Conservation (phyloP, 2,113 vertebrate species). For the Poeciliopsis retropinna region DNA sequence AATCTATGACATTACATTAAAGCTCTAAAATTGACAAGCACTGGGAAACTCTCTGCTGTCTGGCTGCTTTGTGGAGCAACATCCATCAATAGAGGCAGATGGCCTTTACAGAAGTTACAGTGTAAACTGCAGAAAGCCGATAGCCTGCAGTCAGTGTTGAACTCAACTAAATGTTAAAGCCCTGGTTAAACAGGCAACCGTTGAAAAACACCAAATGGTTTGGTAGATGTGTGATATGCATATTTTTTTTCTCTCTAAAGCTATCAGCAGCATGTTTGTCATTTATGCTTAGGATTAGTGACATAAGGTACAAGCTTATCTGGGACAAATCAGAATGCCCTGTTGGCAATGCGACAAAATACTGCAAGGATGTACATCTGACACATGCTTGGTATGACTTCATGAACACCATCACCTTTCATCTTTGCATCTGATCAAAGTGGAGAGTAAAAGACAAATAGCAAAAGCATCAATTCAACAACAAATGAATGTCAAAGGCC, state of each 20-base stretch:
- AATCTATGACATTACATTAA: constrained; percentile 68
- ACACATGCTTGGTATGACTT: background rate
- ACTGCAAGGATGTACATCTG: background rate
- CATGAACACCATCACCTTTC: background rate
- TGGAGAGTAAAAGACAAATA: background rate
- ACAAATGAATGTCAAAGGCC: background rate
- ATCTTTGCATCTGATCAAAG: constrained; percentile 6
- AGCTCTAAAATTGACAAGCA: constrained; percentile 53
- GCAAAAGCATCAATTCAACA: background rate
- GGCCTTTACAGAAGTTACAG: constrained; percentile 58
- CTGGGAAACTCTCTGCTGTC: constrained; percentile 52
- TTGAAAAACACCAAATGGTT: background rate
- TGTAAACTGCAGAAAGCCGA: constrained; percentile 33
- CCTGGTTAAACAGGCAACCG: background rate
- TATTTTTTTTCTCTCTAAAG: background rate
- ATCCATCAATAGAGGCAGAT: constrained; percentile 58
- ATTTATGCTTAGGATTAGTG: background rate
- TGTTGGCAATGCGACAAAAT: background rate
- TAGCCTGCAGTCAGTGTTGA: background rate
- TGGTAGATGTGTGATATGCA: background rate
- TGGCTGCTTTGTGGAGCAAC: constrained; percentile 52
- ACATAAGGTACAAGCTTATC: background rate
- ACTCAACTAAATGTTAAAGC: background rate
- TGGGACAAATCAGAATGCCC: background rate
- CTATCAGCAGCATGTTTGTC: background rate